These are phyloP conservation scores for Linnaemya vulpina DNA, from an alignment of 2,888 invertebrate species.

Conservation along the genomic window DNA sequence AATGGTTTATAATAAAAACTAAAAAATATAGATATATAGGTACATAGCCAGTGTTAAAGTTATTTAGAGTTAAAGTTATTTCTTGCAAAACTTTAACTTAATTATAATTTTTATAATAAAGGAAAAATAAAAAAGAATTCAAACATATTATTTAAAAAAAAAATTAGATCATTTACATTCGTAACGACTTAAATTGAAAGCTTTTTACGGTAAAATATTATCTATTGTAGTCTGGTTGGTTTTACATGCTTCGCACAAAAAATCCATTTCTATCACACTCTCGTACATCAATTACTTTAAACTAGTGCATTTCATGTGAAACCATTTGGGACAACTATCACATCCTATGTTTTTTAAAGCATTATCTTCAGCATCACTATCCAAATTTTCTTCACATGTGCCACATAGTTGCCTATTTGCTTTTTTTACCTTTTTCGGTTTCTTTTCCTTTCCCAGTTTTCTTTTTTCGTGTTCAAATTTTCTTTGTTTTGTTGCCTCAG, in stretches of 20 bases:
- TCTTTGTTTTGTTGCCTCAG: slow-evolving; percentile 25
- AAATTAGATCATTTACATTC: too few relatives aligned
- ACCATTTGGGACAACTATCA: slow-evolving; percentile 33
- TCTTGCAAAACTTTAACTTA: too few relatives aligned
- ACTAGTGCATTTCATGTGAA: slow-evolving; percentile 27
- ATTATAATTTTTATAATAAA: too few relatives aligned
- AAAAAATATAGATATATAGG: too few relatives aligned
- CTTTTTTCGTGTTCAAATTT: slow-evolving; percentile 33
- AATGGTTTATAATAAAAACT: too few relatives aligned
- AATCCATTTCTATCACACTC: not conserved
- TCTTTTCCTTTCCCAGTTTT: slow-evolving; percentile 18
- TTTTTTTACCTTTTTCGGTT: slow-evolving; percentile 9
- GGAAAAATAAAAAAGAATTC: too few relatives aligned
- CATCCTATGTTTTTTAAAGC: slow-evolving; percentile 43
- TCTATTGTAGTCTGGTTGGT: too few relatives aligned
- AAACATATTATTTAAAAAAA: too few relatives aligned
- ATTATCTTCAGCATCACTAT: slow-evolving; percentile 9
- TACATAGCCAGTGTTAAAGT: too few relatives aligned
- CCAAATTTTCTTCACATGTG: slow-evolving; percentile 3
- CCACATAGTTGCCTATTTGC: slow-evolving; percentile 25
- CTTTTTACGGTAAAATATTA: too few relatives aligned
- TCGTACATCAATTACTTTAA: slow-evolving; percentile 20
- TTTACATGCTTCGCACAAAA: slow-evolving; percentile 34
- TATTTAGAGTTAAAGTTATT: too few relatives aligned
- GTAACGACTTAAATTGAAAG: too few relatives aligned